Evolutionary conservation across 64 coral and sea anemone genomes (phyloP), one percentile per base, ranked within the genome.

Genomic region (Stichodactyla helianthus): DNA sequence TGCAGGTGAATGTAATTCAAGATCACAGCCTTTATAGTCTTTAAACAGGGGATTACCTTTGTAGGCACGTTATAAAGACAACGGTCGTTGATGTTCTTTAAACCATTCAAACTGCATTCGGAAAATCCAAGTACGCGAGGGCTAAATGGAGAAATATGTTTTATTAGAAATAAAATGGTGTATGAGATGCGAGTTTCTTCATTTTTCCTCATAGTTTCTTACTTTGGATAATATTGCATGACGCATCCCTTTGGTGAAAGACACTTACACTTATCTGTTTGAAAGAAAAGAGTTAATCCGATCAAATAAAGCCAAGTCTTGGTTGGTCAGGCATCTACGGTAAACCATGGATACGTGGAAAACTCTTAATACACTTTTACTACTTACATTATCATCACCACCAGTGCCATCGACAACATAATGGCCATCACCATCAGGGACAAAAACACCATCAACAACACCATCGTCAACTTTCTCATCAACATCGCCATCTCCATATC

Each of bases 231-330:
- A 25, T 10, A 77, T 27, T 77, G 76, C 93, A 94, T 94, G 13
- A 94, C 87, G 35, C 93, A 94, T 84, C 93, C 93, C 56, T 84
- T 65, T 31, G 93, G 89, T 8, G 93, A 90, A 18, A 91, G 63
- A 76, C 93, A 94, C 44, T 94, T 91, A 80, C 93, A 94, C 5
- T 20, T 61, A 51, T 87, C 92, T 94, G 18, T 50, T 5, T 63
- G 28, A 55, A 60, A 31, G 19, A 79, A 58, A 59, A 52, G 50
- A 12, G n/a, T 13, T 18, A 79, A 79, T 53, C 55, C 15, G 11
- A 12, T 63, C 11, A 63, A 20, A 63, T 63, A 12, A 63, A 20
- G 11, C 60, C 11, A 15, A 63, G 19, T 35, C 31, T 35, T 35
- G 31, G 31, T 35, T 35, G 31, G 31, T 35, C 31, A 35, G 31